Evolutionary conservation across 2,888 invertebrate species (phyloP), one percentile per base, ranked within the genome.

Genomic region (Embidobia sp.): DNA sequence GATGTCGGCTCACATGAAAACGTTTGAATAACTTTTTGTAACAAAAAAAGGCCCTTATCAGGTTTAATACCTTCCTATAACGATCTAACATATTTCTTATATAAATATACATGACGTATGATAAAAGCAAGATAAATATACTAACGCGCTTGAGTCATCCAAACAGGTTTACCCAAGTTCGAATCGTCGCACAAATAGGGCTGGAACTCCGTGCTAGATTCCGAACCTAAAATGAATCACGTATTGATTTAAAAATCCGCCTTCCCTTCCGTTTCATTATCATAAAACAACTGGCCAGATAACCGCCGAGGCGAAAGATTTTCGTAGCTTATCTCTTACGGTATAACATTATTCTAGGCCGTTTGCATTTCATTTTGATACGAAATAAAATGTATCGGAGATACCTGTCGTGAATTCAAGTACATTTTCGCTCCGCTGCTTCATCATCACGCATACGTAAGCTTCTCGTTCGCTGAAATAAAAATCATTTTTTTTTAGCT

Each of bases 101-200:
- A 51, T 46, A 64, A 63, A 63, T 55, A 57, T 59, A 72, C 51
- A 74, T 59, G 57, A 66, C 48, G 13, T 59, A 42, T 27, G 42
- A 51, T 64, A 55, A 57, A 57, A 10, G 18, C 13, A 61, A 75
- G 55, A 67, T 57, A 69, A 66, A 69, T 53, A 64, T 79, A 91
- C 92, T 91, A 87, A 92, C 93, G 90, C 79, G 92, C 92, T 91
- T 93, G 93, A 1, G 93, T 93, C 82, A 92, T 91, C 93, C 93
- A 93, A 40, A 90, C 88, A 42, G 91, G 90, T 44, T 90, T 89
- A 49, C 91, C 88, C 80, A 93, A 91, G 85, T 92, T 91, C 5
- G 86, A 84, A 80, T 90, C 90, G 35, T 90, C 87, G 81, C 92
- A 92, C 22, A 91, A 83, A 57, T 86, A 86, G 16, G 85, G 85